Evolutionary conservation across 2,113 vertebrate genomes (phyloP), one percentile per base, ranked within the genome.

Genomic region (Neogale vison): DNA sequence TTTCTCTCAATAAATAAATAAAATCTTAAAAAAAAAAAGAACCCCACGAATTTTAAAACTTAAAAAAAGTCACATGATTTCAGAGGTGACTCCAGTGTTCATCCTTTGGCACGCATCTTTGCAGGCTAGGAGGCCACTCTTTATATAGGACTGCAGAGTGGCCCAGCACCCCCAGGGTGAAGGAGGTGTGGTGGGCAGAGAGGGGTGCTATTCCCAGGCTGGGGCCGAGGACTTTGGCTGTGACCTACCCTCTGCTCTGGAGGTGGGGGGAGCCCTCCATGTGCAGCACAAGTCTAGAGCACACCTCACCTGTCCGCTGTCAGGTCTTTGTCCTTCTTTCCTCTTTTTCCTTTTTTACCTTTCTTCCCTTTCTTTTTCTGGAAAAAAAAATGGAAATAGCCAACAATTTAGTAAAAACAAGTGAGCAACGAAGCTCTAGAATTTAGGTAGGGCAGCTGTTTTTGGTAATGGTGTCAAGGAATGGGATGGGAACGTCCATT

Each of bases 251-350:
- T 18, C 23, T 34, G 13, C 29, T 18, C 39, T 50, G 69, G 36
- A 21, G 4, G 17, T 55, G 52, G 17, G 17, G 52, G 2, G 29
- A 4, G 2, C 0, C 20, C 2, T 0, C 17, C 42, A 11, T 0
- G 0, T 1, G 10, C 8, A 2, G 31, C 24, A 63, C 0, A 0
- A 9, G 59, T 4, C 0, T 5, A 26, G 26, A 1, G 7, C 0
- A 26, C 1, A 42, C n/a, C 84, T 98, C 95, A 99, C 99, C 99
- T 99, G 98, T 99, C 98, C 45, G 98, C 98, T 0, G 99, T 99
- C 65, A 99, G 98, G 36, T 99, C 99, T 93, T 96, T 98, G 7
- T 99, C 99, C 93, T 99, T 97, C 96, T 99, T 99, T 0, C 97
- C 98, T 93, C 61, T 98, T 1, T 98, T 99, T 86, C 98, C 98